Evolutionary conservation across 2,113 vertebrate genomes (phyloP).

Genomic region (Ammodytes dubius): DNA sequence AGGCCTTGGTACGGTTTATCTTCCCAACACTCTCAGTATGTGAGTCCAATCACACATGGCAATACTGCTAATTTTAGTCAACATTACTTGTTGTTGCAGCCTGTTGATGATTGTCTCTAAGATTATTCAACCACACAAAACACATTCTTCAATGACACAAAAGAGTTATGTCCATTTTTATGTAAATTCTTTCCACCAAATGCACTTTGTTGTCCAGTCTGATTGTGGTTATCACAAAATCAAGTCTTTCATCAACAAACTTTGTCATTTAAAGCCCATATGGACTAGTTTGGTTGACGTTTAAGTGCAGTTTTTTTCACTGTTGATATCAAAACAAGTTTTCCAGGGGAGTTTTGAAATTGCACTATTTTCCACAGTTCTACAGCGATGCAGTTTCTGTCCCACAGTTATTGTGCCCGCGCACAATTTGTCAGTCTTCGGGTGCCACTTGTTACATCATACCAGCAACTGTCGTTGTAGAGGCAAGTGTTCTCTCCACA

Average conservation of each 20-base stretch:
- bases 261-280: neutral
- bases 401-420: constrained; percentile 13
- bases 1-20: neutral
- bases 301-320: constrained; percentile 66
- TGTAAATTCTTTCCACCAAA: constrained; percentile 22
- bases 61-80: constrained; percentile 39
- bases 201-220: constrained; percentile 40
- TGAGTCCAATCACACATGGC: constrained; percentile 16
- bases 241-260: constrained; percentile 41
- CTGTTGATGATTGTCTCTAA: constrained; percentile 38
- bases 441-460: constrained; percentile 7
- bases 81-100: constrained; percentile 7
- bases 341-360: constrained; percentile 57
- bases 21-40: constrained; percentile 6
- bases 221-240: constrained; percentile 24
- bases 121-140: constrained; percentile 43
- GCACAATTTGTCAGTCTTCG: constrained; percentile 30
- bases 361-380: constrained; percentile 67
- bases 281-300: constrained; percentile 22
- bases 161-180: constrained; percentile 11
- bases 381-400: constrained; percentile 54
- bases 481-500: constrained; percentile 26
- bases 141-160: constrained; percentile 15
- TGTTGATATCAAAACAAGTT: constrained; percentile 63
- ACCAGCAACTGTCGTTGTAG: constrained; percentile 22